A percentile compares a stretch with the other conserved stretches of the same genome.
phyloP scores from a whole-genome alignment of 2,113 vertebrate species.

The human (Homo sapiens) region GRCh38 chr5:124671001-124671500 shows the following conservation, averaged over 20 bases:
- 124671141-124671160: conserved; percentile 71
- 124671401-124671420: conserved; percentile 62
- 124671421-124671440: conserved; percentile 10
- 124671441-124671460: background rate
- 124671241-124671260: conserved; percentile 53
- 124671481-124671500: background rate
- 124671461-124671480: fast-evolving
- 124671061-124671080: conserved; percentile 87
- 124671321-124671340: background rate
- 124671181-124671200: conserved; percentile 81
- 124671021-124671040: conserved; percentile 90
- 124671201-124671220: conserved; percentile 71
- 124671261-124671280: conserved; percentile 6
- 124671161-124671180: conserved; percentile 69
- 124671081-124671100: conserved; percentile 90
- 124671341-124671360: conserved; percentile 24
- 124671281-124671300: background rate
- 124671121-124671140: conserved; percentile 83
- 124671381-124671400: conserved; percentile 28
- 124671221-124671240: conserved; percentile 75
- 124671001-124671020: conserved; percentile 89
- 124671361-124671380: conserved; percentile 49
- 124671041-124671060: conserved; percentile 88
- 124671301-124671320: background rate
- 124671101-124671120: conserved; percentile 87